Percentiles rank a stretch among this genome's conserved stretches.
Evolutionary conservation across 2,888 invertebrate species (phyloP).

Genomic region (Cordilura impudica): DNA sequence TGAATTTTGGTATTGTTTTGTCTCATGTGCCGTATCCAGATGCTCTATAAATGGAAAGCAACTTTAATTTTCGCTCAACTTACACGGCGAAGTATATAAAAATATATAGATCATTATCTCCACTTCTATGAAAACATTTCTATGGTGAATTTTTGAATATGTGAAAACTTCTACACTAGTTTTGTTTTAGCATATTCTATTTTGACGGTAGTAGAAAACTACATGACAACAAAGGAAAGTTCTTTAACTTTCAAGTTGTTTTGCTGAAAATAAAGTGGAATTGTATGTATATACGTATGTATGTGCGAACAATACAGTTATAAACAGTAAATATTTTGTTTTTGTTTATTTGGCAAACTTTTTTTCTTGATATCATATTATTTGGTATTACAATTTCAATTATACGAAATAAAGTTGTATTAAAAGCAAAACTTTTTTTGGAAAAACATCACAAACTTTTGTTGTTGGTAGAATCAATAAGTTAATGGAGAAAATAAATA

Average conservation of each 20-base stretch:
- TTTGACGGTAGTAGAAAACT: too few relatives aligned
- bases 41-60: too few relatives aligned
- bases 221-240: slow-evolving; percentile 3
- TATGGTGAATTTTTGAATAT: slow-evolving; percentile 16
- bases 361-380: neutral
- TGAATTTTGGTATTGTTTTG: too few relatives aligned
- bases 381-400: neutral
- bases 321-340: slow-evolving; percentile 22
- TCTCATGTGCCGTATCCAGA: too few relatives aligned
- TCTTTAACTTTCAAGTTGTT: slow-evolving; percentile 38
- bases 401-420: neutral
- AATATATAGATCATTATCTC: too few relatives aligned
- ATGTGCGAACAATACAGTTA: slow-evolving; percentile 8
- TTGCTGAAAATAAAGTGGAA: slow-evolving; percentile 32
- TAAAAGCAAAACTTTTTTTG: neutral
- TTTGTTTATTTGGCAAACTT: neutral
- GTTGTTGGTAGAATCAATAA: too few relatives aligned
- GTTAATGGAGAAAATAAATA: too few relatives aligned
- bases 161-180: slow-evolving; percentile 29
- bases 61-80: too few relatives aligned
- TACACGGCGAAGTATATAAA: too few relatives aligned
- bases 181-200: neutral
- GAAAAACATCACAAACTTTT: too few relatives aligned
- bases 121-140: too few relatives aligned
- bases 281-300: slow-evolving; percentile 10